Evolutionary conservation across 2,888 invertebrate species (phyloP).

Genomic region (Ypsolopha sequella): DNA sequence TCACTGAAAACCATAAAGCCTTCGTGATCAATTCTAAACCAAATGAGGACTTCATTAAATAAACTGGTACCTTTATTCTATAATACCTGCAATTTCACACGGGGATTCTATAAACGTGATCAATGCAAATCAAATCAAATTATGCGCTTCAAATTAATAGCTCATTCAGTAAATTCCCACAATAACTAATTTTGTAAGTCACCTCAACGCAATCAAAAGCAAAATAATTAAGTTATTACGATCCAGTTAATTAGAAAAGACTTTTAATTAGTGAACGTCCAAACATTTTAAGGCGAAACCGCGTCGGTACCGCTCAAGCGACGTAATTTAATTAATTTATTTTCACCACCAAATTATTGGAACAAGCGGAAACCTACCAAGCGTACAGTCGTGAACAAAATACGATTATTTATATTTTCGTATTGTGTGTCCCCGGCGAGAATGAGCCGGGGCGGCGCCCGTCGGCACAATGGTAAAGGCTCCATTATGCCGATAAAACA

Average conservation of each 20-base stretch:
- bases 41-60: no score
- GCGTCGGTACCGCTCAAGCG: slow-evolving; percentile 50
- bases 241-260: slow-evolving; percentile 33
- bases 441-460: slow-evolving; percentile 48
- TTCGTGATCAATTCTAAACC: no score
- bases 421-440: slow-evolving; percentile 43
- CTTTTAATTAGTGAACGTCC: slow-evolving; percentile 38
- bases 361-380: slow-evolving; percentile 59
- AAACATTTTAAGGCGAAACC: slow-evolving; percentile 47
- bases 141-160: neutral
- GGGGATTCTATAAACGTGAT: no score
- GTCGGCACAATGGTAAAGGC: slow-evolving; percentile 31
- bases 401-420: slow-evolving; percentile 65
- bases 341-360: slow-evolving; percentile 51
- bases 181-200: neutral
- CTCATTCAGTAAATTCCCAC: neutral
- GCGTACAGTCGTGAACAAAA: slow-evolving; percentile 48
- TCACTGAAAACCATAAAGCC: no score
- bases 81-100: no score
- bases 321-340: slow-evolving; percentile 61
- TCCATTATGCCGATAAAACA: slow-evolving; percentile 64
- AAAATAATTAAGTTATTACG: slow-evolving; percentile 19
- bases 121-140: no score
- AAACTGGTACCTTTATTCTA: no score
- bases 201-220: neutral